Evolutionary conservation across 2,888 invertebrate species (phyloP).

Genomic region (Lingula anatina): DNA sequence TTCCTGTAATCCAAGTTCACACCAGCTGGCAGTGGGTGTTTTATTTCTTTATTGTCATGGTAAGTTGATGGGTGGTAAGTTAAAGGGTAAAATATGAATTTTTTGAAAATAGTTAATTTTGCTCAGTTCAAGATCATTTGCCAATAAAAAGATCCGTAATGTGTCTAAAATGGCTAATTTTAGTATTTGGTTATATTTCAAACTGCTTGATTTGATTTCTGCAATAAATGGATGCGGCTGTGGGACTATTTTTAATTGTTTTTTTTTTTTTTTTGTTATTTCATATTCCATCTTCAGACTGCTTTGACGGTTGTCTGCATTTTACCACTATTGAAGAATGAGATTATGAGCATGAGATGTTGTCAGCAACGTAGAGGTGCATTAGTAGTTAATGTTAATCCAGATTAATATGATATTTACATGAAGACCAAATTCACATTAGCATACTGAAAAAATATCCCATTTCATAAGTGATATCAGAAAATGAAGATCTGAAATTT

Average conservation of each 20-base stretch:
- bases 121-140: no score
- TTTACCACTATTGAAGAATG: conserved; percentile 26
- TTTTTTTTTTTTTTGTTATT: conserved; percentile 1
- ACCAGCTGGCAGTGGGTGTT: conserved; percentile 53
- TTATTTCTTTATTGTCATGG: conserved; percentile 53
- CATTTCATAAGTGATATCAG: no score
- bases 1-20: conserved; percentile 48
- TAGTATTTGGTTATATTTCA: no score
- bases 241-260: background rate
- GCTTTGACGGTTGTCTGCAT: conserved; percentile 27
- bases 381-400: no score
- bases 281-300: conserved; percentile 18
- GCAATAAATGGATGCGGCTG: background rate
- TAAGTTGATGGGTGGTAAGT: conserved; percentile 20
- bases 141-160: no score
- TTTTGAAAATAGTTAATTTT: background rate
- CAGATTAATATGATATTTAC: no score
- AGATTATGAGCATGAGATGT: no score
- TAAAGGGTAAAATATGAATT: background rate
- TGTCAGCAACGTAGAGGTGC: no score
- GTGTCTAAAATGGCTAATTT: no score
- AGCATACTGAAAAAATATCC: no score
- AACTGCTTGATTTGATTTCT: background rate
- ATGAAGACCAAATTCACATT: no score
- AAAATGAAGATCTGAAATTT: no score